Percentiles rank a stretch among this genome's conserved stretches.
phyloP scores from a whole-genome alignment of 2,113 vertebrate genomes.

The Diphyllodes magnificus region DNA sequence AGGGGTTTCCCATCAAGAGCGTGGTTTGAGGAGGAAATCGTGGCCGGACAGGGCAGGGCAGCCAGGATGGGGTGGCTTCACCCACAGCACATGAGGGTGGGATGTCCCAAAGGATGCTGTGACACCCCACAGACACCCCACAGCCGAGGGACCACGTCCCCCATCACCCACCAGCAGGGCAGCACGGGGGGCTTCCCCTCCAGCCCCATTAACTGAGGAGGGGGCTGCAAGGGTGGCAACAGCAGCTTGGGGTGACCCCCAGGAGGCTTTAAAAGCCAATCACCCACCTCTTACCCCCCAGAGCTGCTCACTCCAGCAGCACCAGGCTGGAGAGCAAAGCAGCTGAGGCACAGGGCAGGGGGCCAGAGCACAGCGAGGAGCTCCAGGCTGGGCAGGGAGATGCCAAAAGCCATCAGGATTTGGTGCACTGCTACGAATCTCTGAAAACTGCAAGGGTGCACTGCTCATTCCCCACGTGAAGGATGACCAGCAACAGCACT shows the following conservation, averaged over 20 bases:
- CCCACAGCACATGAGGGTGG: neutral
- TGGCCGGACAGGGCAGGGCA: neutral
- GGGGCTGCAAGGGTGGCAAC: rapidly evolving
- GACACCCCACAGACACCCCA: neutral
- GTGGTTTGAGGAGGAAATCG: neutral
- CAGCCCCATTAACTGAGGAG: neutral
- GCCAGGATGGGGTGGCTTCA: neutral
- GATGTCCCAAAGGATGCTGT: neutral
- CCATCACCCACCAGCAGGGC: neutral
- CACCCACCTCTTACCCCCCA: neutral
- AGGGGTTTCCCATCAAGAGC: neutral
- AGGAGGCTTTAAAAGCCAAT: neutral
- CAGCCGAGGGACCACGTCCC: rapidly evolving
- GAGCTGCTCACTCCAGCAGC: neutral
- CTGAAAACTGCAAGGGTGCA: neutral
- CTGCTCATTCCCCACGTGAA: neutral
- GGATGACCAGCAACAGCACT: neutral
- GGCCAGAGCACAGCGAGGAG: neutral
- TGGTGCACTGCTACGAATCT: neutral
- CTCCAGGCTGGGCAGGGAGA: neutral
- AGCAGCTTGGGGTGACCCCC: neutral
- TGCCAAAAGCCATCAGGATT: neutral
- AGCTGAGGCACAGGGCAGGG: neutral
- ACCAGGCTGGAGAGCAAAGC: neutral
- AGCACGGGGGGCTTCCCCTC: rapidly evolving